phyloP scores from a whole-genome alignment of 2,113 vertebrate genomes.

The Burhinus bistriatus region DNA sequence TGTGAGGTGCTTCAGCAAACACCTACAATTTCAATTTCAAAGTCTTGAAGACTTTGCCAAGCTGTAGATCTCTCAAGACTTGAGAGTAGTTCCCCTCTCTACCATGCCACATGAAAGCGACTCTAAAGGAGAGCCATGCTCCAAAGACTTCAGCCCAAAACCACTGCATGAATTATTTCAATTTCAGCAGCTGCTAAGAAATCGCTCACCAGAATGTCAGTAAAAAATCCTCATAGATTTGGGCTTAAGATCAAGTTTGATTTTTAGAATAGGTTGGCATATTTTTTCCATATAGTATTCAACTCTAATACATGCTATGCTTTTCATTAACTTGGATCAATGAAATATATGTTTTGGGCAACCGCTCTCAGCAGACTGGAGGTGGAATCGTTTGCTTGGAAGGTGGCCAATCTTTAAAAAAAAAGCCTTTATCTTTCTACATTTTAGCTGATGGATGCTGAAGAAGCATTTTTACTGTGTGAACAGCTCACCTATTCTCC shows the following conservation, averaged over 20 bases:
- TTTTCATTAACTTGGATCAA: not conserved
- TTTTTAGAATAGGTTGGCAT: not conserved
- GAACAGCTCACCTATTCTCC: not conserved
- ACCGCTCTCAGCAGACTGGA: not conserved
- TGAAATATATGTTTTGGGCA: not conserved
- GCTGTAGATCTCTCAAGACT: not conserved
- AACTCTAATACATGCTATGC: not conserved
- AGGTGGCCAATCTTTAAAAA: not conserved
- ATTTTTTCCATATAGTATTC: not conserved
- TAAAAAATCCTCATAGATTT: not conserved
- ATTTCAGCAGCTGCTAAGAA: not conserved
- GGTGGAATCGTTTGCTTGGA: not conserved
- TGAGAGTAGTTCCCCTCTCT: not conserved
- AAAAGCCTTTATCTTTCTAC: not conserved
- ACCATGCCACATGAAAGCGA: not conserved
- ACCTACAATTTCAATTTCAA: not conserved
- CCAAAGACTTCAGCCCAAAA: not conserved
- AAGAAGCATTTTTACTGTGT: not conserved
- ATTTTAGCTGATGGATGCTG: not conserved
- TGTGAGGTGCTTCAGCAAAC: not conserved
- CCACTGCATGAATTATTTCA: not conserved
- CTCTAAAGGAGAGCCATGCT: not conserved
- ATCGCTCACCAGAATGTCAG: not conserved
- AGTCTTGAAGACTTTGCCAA: not conserved
- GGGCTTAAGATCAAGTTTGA: not conserved